Conservation (phyloP, 37 sponge, comb jelly and placozoan species). For the Tethya wilhelma region DNA sequence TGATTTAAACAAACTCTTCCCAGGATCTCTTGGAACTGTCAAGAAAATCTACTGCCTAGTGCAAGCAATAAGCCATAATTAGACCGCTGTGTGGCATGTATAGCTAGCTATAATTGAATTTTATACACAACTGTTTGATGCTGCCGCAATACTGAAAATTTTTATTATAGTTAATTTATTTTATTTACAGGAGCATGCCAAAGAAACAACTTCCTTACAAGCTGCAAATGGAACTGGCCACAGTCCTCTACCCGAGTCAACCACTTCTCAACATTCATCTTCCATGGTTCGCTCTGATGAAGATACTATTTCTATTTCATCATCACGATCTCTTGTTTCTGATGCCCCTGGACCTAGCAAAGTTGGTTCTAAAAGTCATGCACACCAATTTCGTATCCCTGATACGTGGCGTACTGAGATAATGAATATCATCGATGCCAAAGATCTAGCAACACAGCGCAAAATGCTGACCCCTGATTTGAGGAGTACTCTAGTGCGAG, state of each 20-base stretch:
- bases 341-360: no score
- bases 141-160: no score
- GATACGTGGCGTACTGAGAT: constrained; percentile 5
- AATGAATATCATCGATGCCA: not conserved
- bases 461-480: not conserved
- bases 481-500: not conserved
- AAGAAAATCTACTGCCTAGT: not conserved
- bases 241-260: no score
- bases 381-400: constrained; percentile 6
- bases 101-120: not conserved
- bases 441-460: not conserved
- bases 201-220: no score
- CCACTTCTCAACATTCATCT: not conserved
- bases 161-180: no score
- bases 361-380: not conserved
- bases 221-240: no score
- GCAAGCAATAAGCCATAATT: not conserved
- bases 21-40: not conserved
- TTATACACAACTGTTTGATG: no score
- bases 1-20: not conserved
- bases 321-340: not conserved
- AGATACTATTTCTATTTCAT: not conserved
- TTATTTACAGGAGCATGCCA: no score
- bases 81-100: not conserved
- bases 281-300: not conserved